Evolutionary conservation across 2,797 vertebrate species (phyloP).

Genomic region (Hydrophis major): DNA sequence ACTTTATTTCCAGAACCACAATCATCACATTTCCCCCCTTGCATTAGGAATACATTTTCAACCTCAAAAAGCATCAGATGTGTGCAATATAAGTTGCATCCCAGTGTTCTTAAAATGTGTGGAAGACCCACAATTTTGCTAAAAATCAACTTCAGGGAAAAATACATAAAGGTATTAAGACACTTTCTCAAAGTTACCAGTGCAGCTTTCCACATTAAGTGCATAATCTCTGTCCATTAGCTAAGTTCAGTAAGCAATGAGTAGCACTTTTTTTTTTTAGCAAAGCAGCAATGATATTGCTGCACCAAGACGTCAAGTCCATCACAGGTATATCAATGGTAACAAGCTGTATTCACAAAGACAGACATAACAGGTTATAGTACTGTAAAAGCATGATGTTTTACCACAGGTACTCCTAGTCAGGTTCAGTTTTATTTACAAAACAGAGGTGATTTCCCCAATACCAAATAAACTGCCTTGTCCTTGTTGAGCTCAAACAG

Average conservation of each 20-base stretch:
- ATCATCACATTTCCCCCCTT: neutral
- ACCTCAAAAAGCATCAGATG: neutral
- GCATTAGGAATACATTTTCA: neutral
- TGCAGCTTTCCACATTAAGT: neutral
- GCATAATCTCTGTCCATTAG: neutral
- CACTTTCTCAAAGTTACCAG: neutral
- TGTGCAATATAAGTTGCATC: neutral
- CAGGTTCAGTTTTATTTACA: neutral
- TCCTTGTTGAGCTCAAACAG: neutral
- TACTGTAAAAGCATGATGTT: conserved; percentile 14
- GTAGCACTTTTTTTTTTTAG: neutral
- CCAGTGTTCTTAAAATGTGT: neutral
- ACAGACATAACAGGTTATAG: neutral
- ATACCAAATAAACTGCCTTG: neutral
- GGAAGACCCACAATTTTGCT: neutral
- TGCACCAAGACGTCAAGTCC: neutral
- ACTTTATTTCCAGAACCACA: conserved; percentile 1
- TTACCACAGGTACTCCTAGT: rapidly evolving
- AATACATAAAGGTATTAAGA: neutral
- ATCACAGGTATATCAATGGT: neutral
- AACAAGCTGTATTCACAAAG: neutral
- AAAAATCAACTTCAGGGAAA: neutral
- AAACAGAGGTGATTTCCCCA: neutral
- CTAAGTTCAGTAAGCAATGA: neutral
- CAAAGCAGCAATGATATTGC: neutral